Conservation (phyloP, 2,888 invertebrate species). For the Coleophora deauratella region DNA sequence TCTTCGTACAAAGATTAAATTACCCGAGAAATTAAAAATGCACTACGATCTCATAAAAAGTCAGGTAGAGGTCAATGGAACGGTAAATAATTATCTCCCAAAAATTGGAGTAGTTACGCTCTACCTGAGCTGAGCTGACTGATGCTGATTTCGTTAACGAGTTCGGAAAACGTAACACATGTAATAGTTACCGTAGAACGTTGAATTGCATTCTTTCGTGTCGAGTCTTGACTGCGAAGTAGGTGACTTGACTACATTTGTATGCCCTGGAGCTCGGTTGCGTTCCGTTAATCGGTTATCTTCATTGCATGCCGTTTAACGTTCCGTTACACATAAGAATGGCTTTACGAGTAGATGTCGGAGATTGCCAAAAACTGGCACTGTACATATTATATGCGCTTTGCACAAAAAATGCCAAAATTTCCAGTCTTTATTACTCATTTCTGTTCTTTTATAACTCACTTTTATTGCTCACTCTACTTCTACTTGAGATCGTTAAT, state of each 20-base stretch:
- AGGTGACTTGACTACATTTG: conserved; percentile 26
- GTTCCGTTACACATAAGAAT: conserved; percentile 43
- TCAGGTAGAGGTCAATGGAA: conserved; percentile 6
- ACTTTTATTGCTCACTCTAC: no score
- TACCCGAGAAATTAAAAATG: no score
- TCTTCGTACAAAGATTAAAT: no score
- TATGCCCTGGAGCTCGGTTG: conserved; percentile 40
- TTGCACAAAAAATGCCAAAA: no score
- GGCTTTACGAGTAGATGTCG: conserved; percentile 19
- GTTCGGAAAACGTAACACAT: conserved; percentile 4
- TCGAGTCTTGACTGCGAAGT: conserved; percentile 9
- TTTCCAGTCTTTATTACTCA: no score
- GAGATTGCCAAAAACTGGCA: not conserved
- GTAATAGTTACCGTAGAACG: conserved; percentile 13
- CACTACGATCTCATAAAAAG: no score
- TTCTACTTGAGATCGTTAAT: no score
- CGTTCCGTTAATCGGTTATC: conserved; percentile 61
- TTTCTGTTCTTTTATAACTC: no score
- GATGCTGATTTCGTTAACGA: no score
- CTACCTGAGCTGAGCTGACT: not conserved
- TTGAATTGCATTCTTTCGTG: conserved; percentile 27
- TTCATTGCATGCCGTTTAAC: conserved; percentile 31
- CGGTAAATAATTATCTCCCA: conserved; percentile 11
- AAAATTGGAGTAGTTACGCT: conserved; percentile 11
- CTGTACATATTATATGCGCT: no score